Percentiles rank a stretch among this genome's conserved stretches.
Evolutionary conservation across 1,140 invertebrate genomes (phyloP).

Genomic region (Drosophila mayri): DNA sequence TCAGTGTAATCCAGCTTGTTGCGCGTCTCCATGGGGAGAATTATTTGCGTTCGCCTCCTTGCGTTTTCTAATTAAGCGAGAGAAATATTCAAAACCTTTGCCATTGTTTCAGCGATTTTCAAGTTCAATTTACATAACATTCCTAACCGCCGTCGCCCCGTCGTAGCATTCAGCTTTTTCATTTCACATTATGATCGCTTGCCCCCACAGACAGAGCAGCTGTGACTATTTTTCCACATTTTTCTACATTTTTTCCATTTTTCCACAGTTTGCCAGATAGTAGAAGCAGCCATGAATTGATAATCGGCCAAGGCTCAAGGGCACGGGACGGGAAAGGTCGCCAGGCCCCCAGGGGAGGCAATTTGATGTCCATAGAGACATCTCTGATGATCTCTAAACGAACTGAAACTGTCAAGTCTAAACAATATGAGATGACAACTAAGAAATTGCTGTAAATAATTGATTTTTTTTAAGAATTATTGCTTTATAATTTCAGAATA

Average conservation of each 20-base stretch:
- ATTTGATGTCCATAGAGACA: background rate
- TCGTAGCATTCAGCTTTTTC: conserved; percentile 42
- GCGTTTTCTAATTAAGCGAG: conserved; percentile 79
- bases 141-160: conserved; percentile 58
- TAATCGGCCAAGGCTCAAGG: conserved; percentile 67
- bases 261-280: conserved; percentile 40
- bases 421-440: background rate
- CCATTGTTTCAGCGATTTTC: conserved; percentile 79
- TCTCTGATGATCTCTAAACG: background rate
- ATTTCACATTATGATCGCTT: conserved; percentile 44
- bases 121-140: conserved; percentile 82
- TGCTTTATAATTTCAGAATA: background rate
- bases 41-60: conserved; percentile 78
- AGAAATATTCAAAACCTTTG: conserved; percentile 80
- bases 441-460: background rate
- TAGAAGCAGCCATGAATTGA: conserved; percentile 62
- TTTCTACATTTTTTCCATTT: background rate
- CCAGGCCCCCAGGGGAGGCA: background rate
- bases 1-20: conserved; percentile 21
- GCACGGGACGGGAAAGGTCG: conserved; percentile 54
- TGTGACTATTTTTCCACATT: conserved; percentile 17
- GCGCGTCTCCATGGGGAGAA: conserved; percentile 55
- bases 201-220: conserved; percentile 30
- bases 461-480: background rate
- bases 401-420: conserved; percentile 6